These are phyloP conservation scores for Chrysogorgia sp. DNA, from an alignment of 92 coral and sea anemone species.

Conservation along the genomic window DNA sequence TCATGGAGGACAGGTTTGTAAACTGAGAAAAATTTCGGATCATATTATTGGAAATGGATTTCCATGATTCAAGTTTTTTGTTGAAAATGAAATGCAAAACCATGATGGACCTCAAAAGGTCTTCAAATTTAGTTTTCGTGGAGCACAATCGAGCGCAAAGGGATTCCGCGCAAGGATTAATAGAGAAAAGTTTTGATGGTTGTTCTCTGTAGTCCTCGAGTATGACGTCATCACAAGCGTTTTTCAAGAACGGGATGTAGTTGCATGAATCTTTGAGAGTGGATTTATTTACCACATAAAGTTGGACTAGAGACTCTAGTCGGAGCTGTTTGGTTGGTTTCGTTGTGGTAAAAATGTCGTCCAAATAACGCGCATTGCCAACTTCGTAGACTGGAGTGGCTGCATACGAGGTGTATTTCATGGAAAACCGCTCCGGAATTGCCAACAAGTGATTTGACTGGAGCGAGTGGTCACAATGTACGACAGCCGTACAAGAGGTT, in stretches of 20 bases:
- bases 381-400: not conserved
- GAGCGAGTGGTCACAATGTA: conserved; percentile 12
- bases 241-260: not conserved
- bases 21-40: no score
- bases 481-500: conserved; percentile 13
- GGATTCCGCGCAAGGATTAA: conserved; percentile 6
- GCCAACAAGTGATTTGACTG: conserved; percentile 3
- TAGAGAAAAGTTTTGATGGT: conserved; percentile 17
- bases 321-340: not conserved
- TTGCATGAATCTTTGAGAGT: not conserved
- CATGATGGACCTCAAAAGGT: conserved; percentile 19
- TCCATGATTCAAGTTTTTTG: conserved; percentile 33
- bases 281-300: not conserved
- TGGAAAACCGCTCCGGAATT: not conserved
- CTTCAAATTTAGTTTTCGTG: conserved; percentile 22
- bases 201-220: conserved; percentile 9
- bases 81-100: conserved; percentile 9
- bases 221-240: not conserved
- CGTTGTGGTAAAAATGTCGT: not conserved
- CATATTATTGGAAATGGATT: not conserved
- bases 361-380: not conserved
- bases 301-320: not conserved
- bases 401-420: conserved; percentile 11
- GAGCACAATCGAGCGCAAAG: conserved; percentile 13
- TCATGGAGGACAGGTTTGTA: not conserved